Evolutionary conservation across 2,797 vertebrate genomes (phyloP).

Genomic region (Holocentrus rufus): DNA sequence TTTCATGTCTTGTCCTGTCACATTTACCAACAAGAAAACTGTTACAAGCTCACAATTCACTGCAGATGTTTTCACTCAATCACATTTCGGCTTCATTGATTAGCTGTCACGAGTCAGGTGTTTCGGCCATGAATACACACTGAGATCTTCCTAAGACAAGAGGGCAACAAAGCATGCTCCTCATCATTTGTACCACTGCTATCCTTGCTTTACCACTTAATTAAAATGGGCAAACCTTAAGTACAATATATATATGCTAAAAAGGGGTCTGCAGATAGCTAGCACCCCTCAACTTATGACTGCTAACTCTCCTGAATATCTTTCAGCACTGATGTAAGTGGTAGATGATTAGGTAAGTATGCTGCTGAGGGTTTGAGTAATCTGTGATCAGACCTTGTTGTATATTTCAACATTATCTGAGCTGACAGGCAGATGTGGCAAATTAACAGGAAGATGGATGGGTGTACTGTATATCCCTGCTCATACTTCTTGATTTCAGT

Average conservation of each 20-base stretch:
- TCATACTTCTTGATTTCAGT: background rate
- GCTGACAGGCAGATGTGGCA: background rate
- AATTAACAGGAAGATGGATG: background rate
- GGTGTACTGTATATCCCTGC: background rate
- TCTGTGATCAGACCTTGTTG: background rate
- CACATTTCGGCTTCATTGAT: background rate
- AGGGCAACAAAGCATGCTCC: background rate
- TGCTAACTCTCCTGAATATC: background rate
- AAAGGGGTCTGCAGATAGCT: background rate
- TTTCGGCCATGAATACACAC: background rate
- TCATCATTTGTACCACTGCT: background rate
- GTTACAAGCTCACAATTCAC: conserved; percentile 26
- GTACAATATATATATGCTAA: conserved; percentile 18
- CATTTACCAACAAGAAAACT: conserved; percentile 1
- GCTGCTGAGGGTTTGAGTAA: background rate
- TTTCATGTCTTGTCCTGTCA: background rate
- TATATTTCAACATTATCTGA: background rate
- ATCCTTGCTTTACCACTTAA: background rate
- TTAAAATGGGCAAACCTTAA: background rate
- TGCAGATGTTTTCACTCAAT: conserved; percentile 1
- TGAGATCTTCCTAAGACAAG: conserved; percentile 8
- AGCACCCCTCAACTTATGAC: background rate
- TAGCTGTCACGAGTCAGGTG: background rate
- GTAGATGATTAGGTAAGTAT: too few relatives aligned
- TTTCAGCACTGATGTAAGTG: background rate